These are phyloP conservation scores for Shinisaurus crocodilurus DNA, from an alignment of 2,113 vertebrate species.

Conservation along the genomic window DNA sequence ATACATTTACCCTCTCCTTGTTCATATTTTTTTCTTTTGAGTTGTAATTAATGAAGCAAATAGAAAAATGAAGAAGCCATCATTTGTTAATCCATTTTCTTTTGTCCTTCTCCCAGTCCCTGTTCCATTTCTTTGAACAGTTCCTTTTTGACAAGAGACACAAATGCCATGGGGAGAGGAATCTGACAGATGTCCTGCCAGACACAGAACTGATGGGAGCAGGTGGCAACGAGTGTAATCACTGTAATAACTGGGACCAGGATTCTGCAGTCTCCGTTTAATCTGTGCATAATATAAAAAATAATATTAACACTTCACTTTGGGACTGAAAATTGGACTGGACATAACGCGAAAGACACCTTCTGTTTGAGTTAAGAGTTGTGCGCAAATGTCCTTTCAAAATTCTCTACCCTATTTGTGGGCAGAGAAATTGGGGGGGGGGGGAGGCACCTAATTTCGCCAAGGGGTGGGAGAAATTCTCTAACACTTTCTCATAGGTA, in stretches of 20 bases:
- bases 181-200: constrained; percentile 16
- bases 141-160: constrained; percentile 14
- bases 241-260: constrained; percentile 16
- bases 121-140: neutral
- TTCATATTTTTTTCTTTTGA: fast-evolving
- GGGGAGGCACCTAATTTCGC: no score
- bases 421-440: no score
- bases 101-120: constrained; percentile 8
- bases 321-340: constrained; percentile 10
- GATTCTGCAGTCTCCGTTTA: constrained; percentile 26
- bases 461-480: no score
- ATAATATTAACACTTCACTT: neutral
- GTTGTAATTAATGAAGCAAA: neutral
- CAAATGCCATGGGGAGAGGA: neutral
- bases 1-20: neutral
- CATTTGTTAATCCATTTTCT: neutral
- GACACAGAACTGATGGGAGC: neutral
- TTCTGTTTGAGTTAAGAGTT: neutral
- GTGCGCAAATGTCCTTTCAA: no score
- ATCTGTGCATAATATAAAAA: constrained; percentile 8
- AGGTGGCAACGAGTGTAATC: constrained; percentile 4
- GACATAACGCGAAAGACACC: constrained; percentile 1
- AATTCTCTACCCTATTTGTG: no score
- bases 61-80: neutral
- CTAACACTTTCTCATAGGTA: no score